Conservation (phyloP, 1,140 invertebrate genomes). For the Orchestia grillus region DNA sequence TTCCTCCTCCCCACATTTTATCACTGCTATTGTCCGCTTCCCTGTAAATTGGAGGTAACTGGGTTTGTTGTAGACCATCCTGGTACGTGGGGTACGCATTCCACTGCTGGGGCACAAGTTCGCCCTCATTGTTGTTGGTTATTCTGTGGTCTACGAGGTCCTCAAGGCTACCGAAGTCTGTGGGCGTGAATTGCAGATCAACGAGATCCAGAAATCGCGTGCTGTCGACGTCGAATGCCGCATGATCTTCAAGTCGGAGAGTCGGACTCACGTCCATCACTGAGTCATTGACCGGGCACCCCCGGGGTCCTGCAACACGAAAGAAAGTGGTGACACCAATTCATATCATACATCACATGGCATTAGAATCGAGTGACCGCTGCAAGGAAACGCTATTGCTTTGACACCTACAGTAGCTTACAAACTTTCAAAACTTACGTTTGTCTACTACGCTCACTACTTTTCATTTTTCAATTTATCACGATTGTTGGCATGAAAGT, state of each 20-base stretch:
- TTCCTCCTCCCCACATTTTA: conserved; percentile 67
- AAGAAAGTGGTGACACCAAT: neutral
- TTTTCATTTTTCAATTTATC: too few relatives aligned
- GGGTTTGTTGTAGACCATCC: conserved; percentile 57
- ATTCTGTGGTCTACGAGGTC: conserved; percentile 62
- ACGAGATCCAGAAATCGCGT: conserved; percentile 63
- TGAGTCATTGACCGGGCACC: conserved; percentile 12
- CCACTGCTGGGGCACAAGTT: conserved; percentile 62
- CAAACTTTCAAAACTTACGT: too few relatives aligned
- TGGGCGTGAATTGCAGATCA: conserved; percentile 47
- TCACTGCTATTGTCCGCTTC: conserved; percentile 66
- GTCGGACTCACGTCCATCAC: conserved; percentile 67
- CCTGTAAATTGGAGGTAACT: conserved; percentile 57
- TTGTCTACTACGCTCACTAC: too few relatives aligned
- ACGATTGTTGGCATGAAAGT: too few relatives aligned
- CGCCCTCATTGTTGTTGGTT: conserved; percentile 63
- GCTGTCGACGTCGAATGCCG: conserved; percentile 65
- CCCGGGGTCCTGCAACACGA: neutral
- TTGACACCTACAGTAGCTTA: too few relatives aligned
- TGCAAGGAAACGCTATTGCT: neutral
- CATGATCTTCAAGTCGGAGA: conserved; percentile 63
- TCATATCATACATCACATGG: neutral
- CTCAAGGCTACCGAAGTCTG: conserved; percentile 64
- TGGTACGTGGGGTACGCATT: conserved; percentile 58
- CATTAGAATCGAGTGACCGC: neutral